phyloP scores from a whole-genome alignment of 2,113 vertebrate species.

The Cisticola juncidis region DNA sequence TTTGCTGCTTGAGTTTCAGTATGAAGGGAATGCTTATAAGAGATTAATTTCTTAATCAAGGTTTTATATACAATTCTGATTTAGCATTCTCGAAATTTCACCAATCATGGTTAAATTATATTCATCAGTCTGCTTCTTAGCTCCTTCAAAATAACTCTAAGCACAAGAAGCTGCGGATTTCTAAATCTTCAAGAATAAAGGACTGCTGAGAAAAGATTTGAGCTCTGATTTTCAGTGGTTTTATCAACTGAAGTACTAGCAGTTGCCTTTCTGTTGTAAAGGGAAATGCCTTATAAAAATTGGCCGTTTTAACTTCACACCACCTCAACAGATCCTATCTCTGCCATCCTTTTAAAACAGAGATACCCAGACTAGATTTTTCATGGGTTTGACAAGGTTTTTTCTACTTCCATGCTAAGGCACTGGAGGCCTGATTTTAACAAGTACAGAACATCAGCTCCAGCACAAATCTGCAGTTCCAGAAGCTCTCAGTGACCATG shows the following conservation, averaged over 20 bases:
- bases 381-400: neutral
- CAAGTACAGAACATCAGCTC: neutral
- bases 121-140: slow-evolving; percentile 25
- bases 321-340: neutral
- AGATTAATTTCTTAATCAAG: slow-evolving; percentile 50
- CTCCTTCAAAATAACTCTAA: slow-evolving; percentile 12
- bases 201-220: neutral
- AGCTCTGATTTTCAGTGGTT: neutral
- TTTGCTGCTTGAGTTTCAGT: neutral
- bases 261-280: neutral
- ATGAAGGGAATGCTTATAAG: slow-evolving; percentile 23
- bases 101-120: slow-evolving; percentile 33
- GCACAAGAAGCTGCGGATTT: neutral
- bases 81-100: slow-evolving; percentile 18
- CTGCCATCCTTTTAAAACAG: neutral
- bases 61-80: slow-evolving; percentile 24
- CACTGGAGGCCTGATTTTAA: neutral
- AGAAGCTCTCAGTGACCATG: neutral
- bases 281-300: neutral
- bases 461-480: neutral
- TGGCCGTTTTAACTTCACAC: neutral
- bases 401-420: neutral
- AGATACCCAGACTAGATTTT: neutral
- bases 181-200: neutral
- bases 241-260: neutral